Evolutionary conservation across 2,888 invertebrate species (phyloP).

Genomic region (Spatulosminthurus flaviceps): DNA sequence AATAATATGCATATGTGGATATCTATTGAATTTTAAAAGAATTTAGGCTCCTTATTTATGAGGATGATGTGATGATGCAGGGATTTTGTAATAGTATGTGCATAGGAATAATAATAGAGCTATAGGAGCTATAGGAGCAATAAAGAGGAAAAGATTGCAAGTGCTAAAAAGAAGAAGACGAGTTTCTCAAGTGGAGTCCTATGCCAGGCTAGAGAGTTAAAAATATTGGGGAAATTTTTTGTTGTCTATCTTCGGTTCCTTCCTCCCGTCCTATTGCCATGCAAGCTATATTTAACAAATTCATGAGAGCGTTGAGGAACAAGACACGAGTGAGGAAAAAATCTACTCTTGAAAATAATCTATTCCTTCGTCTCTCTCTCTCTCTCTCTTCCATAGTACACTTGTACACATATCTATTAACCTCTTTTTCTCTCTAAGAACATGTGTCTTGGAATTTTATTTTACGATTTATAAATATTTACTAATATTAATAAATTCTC

Average conservation of each 20-base stretch:
- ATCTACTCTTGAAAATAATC: not conserved
- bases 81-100: not conserved
- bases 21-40: not conserved
- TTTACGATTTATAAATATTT: too few relatives aligned
- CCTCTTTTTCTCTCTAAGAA: too few relatives aligned
- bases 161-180: too few relatives aligned
- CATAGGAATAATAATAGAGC: not conserved
- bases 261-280: slow-evolving; percentile 6
- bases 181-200: too few relatives aligned
- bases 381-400: too few relatives aligned
- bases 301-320: slow-evolving; percentile 12
- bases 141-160: not conserved
- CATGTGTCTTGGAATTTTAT: too few relatives aligned
- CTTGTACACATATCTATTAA: too few relatives aligned
- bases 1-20: too few relatives aligned
- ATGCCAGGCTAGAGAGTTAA: slow-evolving; percentile 25
- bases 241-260: slow-evolving; percentile 19
- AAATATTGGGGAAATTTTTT: slow-evolving; percentile 24
- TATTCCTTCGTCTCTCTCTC: not conserved
- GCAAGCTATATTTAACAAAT: slow-evolving; percentile 22
- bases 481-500: too few relatives aligned
- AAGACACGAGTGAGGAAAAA: not conserved
- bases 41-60: not conserved
- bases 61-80: not conserved
- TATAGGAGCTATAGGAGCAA: not conserved